Conservation (phyloP, 2,113 vertebrate species). For the Piprites chloris region DNA sequence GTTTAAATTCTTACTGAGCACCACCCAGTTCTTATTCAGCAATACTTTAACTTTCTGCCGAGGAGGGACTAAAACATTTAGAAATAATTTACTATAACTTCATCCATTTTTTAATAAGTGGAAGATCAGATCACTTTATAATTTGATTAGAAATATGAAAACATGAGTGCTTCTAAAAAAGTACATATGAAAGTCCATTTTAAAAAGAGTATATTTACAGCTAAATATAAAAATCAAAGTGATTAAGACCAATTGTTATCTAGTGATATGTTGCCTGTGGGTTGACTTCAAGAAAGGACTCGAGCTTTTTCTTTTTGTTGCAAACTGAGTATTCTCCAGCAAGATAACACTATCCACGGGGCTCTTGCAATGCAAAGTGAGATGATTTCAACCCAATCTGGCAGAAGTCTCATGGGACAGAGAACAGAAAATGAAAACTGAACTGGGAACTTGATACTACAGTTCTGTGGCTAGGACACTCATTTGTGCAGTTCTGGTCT, state of each 20-base stretch:
- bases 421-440: background rate
- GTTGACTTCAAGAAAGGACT: background rate
- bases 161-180: background rate
- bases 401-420: background rate
- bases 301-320: background rate
- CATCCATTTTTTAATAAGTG: background rate
- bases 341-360: background rate
- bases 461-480: background rate
- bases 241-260: background rate
- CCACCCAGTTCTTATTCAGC: background rate
- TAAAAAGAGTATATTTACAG: background rate
- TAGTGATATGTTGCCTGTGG: background rate
- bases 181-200: background rate
- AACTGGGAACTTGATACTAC: accelerated
- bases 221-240: background rate
- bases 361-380: background rate
- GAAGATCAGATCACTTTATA: background rate
- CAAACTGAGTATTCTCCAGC: background rate
- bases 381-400: background rate
- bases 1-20: background rate
- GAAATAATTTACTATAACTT: background rate
- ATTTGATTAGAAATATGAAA: background rate
- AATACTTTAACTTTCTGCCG: background rate
- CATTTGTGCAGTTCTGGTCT: background rate
- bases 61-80: background rate